Evolutionary conservation across 2,113 vertebrate genomes (phyloP), one percentile per base, ranked within the genome.

Genomic region (Bubo bubo): DNA sequence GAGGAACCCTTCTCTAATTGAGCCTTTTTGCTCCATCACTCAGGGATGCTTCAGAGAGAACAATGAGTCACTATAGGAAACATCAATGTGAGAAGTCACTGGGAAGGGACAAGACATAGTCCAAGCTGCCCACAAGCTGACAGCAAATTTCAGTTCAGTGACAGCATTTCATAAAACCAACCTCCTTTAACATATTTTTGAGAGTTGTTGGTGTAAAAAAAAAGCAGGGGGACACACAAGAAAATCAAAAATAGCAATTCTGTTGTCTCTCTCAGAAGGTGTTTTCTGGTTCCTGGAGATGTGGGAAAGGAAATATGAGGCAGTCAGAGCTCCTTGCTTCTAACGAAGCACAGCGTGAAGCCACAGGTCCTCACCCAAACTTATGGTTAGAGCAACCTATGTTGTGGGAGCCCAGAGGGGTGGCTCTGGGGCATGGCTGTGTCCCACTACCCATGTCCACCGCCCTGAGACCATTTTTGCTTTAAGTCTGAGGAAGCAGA

Each of bases 1-100:
- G 70, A 94, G 30, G 27, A 91, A 39, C 87, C 53, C 39, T 90
- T 68, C 35, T 43, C 35, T 91, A 96, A 95, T 68, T 85, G 81
- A 79, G 62, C 26, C 14, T 64, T 94, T 95, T 87, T 60, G 14
- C 59, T 90, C 45, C 73, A 85, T 90, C 14, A 2, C 47, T 74
- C 76, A 81, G 60, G 35, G 53, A 47, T 92, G 45, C 64, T 91
- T 94, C n/a, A 72, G 11, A 72, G 76, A 92, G 64, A 59, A 89
- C 81, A 92, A 53, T 4, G 9, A 93, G 56, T 72, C 92, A 75
- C 72, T 75, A 26, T 12, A 88, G 64, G 73, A 93, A 94, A 93
- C 39, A 87, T 45, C 68, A 84, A 27, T 74, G 59, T 32, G 15
- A 87, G 49, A 81, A 84, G 63, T 86, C 30, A 7, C 26, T 27